phyloP scores from a whole-genome alignment of 1,140 invertebrate genomes.

The Scylla paramamosain region DNA sequence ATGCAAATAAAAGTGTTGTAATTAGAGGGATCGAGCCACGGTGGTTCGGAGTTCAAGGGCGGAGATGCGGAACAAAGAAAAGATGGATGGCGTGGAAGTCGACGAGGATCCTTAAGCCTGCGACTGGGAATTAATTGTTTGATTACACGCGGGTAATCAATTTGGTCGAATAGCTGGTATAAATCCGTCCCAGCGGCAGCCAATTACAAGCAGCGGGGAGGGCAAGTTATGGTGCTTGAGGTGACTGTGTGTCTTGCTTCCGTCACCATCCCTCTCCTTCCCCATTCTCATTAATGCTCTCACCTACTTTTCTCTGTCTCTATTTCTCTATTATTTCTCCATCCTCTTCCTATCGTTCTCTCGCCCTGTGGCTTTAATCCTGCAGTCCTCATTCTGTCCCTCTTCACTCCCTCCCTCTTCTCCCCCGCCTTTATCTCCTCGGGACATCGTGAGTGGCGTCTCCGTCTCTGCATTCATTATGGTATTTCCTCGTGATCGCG shows the following conservation, averaged over 20 bases:
- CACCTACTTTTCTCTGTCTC: constrained; percentile 22
- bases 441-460: background rate
- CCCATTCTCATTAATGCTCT: constrained; percentile 7
- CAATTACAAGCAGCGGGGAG: constrained; percentile 7
- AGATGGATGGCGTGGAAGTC: background rate
- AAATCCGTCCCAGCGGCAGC: background rate
- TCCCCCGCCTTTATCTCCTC: background rate
- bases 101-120: background rate
- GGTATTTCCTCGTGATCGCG: background rate
- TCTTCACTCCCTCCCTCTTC: background rate
- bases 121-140: constrained; percentile 3
- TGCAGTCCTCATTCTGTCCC: background rate
- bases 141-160: constrained; percentile 21
- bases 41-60: background rate
- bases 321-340: background rate
- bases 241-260: constrained; percentile 7
- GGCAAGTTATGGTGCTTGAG: constrained; percentile 11
- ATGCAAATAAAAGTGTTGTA: background rate
- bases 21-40: background rate
- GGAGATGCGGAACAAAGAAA: background rate
- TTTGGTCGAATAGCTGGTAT: background rate
- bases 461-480: background rate
- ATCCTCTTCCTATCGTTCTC: background rate
- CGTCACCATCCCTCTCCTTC: constrained; percentile 12
- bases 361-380: background rate